Conservation (phyloP, 2,113 vertebrate genomes). For the Scopus umbretta region DNA sequence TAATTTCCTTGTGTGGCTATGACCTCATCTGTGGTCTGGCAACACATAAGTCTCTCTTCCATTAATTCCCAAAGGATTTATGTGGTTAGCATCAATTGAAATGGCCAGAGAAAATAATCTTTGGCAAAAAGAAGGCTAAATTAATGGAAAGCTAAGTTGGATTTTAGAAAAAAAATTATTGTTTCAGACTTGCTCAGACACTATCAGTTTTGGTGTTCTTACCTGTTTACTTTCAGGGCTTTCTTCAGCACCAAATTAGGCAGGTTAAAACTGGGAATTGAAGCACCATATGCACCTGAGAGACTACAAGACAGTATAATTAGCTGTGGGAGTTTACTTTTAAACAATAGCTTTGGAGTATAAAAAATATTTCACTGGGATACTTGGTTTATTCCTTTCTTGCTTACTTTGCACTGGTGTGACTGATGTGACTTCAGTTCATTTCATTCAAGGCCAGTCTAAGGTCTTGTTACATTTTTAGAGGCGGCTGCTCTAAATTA, state of each 20-base stretch:
- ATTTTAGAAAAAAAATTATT: background rate
- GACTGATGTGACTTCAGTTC: background rate
- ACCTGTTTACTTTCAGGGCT: background rate
- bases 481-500: constrained; percentile 4
- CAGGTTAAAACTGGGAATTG: background rate
- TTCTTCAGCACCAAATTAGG: background rate
- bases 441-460: background rate
- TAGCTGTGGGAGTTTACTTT: background rate
- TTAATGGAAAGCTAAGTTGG: background rate
- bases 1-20: constrained; percentile 61
- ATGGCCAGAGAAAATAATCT: constrained; percentile 39
- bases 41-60: constrained; percentile 32
- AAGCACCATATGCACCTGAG: background rate
- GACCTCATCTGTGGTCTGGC: constrained; percentile 65
- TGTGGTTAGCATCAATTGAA: constrained; percentile 32
- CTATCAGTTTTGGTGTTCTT: background rate
- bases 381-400: background rate
- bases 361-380: background rate
- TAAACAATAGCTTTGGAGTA: background rate
- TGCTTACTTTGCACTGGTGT: background rate
- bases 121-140: background rate
- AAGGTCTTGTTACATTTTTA: constrained; percentile 4
- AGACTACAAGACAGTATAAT: background rate
- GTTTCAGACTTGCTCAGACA: background rate
- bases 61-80: constrained; percentile 41